phyloP scores from a whole-genome alignment of 2,797 vertebrate genomes.

The Xiphophorus birchmanni region DNA sequence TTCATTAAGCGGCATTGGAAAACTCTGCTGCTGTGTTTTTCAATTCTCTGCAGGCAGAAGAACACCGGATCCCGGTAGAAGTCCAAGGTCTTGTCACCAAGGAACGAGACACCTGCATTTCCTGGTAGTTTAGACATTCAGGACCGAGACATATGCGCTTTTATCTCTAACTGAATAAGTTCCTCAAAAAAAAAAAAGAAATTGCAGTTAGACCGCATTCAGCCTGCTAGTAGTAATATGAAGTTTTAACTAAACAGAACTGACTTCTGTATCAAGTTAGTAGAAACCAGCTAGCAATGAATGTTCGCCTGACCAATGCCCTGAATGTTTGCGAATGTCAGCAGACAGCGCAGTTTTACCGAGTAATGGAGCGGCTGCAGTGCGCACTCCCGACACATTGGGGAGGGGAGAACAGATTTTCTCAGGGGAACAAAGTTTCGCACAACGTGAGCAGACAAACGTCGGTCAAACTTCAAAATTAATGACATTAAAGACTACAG shows the following conservation, averaged over 20 bases:
- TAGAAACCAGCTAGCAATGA: background rate
- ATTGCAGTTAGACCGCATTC: background rate
- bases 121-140: conserved; percentile 70
- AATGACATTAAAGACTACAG: no score
- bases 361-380: no score
- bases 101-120: conserved; percentile 66
- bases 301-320: no score
- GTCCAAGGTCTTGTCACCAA: conserved; percentile 75
- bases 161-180: background rate
- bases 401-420: no score
- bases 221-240: background rate
- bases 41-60: conserved; percentile 65
- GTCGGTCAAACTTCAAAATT: no score
- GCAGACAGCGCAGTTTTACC: no score
- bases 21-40: conserved; percentile 67
- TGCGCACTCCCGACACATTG: no score
- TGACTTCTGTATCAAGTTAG: conserved; percentile 4
- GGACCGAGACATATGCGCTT: background rate
- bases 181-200: background rate
- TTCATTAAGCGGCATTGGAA: conserved; percentile 72
- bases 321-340: no score
- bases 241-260: background rate
- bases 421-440: no score
- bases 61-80: conserved; percentile 75
- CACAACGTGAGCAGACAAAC: no score